phyloP scores from a whole-genome alignment of 1,140 invertebrate genomes.

The Lordiphosa stackelbergi region DNA sequence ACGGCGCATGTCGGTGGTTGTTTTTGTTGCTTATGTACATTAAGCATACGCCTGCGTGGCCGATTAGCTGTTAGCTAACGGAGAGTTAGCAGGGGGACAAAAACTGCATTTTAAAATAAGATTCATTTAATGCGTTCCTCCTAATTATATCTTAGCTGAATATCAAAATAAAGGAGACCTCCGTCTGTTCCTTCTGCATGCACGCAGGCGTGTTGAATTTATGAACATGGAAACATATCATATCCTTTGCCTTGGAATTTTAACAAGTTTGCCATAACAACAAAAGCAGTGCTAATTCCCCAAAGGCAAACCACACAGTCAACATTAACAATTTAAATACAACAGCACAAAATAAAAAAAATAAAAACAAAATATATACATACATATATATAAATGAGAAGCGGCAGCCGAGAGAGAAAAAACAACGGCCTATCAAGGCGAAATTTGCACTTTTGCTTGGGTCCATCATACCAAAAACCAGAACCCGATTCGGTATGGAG shows the following conservation, averaged over 20 bases:
- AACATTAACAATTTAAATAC: slow-evolving; percentile 75
- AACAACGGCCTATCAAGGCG: slow-evolving; percentile 19
- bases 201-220: slow-evolving; percentile 33
- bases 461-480: slow-evolving; percentile 17
- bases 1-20: slow-evolving; percentile 27
- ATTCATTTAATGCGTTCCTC: not conserved
- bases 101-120: not conserved
- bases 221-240: slow-evolving; percentile 62
- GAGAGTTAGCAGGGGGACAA: slow-evolving; percentile 6
- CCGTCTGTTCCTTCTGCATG: not conserved
- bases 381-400: slow-evolving; percentile 23
- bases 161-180: not conserved
- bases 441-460: slow-evolving; percentile 65
- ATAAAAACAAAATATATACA: slow-evolving; percentile 27
- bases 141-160: slow-evolving; percentile 3
- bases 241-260: slow-evolving; percentile 54
- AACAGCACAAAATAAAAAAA: slow-evolving; percentile 25
- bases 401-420: slow-evolving; percentile 18
- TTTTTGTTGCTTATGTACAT: slow-evolving; percentile 11
- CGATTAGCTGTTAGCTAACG: slow-evolving; percentile 5
- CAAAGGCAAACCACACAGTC: slow-evolving; percentile 40
- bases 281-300: slow-evolving; percentile 67
- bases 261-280: slow-evolving; percentile 65
- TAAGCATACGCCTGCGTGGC: slow-evolving; percentile 52
- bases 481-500: not conserved